A percentile compares a stretch with the other conserved stretches of the same genome.
Conservation (phyloP, 2,888 invertebrate species). For the Lasiommata megera region DNA sequence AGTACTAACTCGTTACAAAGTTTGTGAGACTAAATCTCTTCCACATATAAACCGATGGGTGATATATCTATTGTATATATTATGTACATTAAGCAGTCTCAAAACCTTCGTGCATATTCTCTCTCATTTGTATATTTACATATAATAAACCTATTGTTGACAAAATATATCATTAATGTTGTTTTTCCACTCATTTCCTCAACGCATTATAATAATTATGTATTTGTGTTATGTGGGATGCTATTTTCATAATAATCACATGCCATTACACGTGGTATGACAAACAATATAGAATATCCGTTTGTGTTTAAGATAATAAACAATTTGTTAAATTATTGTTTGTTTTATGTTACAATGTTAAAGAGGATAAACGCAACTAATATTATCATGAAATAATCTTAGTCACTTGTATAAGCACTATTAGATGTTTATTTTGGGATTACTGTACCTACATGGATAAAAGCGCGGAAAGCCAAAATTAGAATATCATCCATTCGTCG, state of each 20-base stretch:
- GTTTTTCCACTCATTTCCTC: not conserved
- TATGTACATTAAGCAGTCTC: no score
- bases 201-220: conserved; percentile 17
- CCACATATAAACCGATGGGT: not conserved
- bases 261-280: conserved; percentile 20
- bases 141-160: not conserved
- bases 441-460: no score
- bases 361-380: not conserved
- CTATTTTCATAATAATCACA: conserved; percentile 23
- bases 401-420: no score
- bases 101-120: not conserved
- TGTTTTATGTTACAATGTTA: conserved; percentile 1
- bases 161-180: not conserved
- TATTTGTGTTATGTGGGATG: conserved; percentile 13
- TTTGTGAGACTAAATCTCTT: not conserved
- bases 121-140: not conserved
- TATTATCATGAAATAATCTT: not conserved
- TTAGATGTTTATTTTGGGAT: no score
- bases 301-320: conserved; percentile 3
- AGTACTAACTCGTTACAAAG: not conserved
- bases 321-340: not conserved
- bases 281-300: not conserved
- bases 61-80: no score
- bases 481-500: no score
- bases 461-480: no score